Percentiles rank a stretch among this genome's conserved stretches.
Evolutionary conservation across 2,113 vertebrate genomes (phyloP).

Genomic region (Mustelus asterias): DNA sequence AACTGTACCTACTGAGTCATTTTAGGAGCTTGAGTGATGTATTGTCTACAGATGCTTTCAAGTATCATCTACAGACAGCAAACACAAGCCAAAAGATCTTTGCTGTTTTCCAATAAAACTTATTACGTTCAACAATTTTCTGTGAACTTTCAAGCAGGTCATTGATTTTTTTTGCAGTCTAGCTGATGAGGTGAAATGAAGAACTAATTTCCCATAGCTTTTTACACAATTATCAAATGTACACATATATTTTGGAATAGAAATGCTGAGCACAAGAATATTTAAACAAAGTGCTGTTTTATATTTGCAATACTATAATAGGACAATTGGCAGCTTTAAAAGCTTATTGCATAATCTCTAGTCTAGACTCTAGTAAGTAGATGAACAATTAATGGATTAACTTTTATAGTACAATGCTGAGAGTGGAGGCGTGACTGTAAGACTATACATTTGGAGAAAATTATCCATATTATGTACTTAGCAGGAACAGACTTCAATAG

Average conservation of each 20-base stretch:
- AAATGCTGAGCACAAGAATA: constrained; percentile 5
- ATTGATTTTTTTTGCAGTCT: not conserved
- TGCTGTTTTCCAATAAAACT: not conserved
- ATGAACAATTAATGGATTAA: constrained; percentile 25
- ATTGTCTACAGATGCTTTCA: not conserved
- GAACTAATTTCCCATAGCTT: not conserved
- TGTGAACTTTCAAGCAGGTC: not conserved
- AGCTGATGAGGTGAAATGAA: not conserved
- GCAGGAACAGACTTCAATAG: not conserved
- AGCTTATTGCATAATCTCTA: not conserved
- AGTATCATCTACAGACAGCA: not conserved
- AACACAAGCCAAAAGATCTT: not conserved
- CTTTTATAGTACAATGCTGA: constrained; percentile 5
- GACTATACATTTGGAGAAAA: not conserved
- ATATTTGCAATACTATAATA: constrained; percentile 15
- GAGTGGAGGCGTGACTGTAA: not conserved
- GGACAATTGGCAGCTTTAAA: not conserved
- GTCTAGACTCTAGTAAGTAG: not conserved
- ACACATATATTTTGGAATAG: not conserved
- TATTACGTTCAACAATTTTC: not conserved
- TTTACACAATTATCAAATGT: not conserved
- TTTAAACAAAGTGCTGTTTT: not conserved
- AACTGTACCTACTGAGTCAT: not conserved
- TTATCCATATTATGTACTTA: constrained; percentile 17
- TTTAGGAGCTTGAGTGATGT: not conserved